phyloP scores from a whole-genome alignment of 30 jellyfish, hydroid and myxozoan genomes.

The Aurelia sp. region DNA sequence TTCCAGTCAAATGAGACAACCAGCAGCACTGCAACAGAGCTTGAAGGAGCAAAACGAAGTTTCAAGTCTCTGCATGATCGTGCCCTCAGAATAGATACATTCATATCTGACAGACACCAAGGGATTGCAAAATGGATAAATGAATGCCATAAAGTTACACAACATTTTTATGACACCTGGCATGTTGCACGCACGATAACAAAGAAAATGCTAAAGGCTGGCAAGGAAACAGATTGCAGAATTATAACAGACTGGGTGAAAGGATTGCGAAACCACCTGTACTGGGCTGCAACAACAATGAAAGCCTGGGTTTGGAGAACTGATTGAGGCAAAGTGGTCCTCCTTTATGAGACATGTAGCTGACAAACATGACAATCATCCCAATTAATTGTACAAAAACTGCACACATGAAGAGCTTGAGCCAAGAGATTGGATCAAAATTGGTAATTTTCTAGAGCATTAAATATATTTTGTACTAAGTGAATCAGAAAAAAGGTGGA shows the following conservation, averaged over 20 bases:
- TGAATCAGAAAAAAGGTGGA: too few relatives aligned
- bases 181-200: constrained; percentile 36
- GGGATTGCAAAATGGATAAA: constrained; percentile 43
- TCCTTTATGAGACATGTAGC: constrained; percentile 29
- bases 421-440: constrained; percentile 47
- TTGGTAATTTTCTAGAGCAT: constrained; percentile 19
- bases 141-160: constrained; percentile 4
- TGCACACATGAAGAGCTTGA: constrained; percentile 32
- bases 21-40: constrained; percentile 16
- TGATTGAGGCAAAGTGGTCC: constrained; percentile 42
- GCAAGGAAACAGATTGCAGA: constrained; percentile 6
- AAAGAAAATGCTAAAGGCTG: constrained; percentile 36
- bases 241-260: constrained; percentile 12
- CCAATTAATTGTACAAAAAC: constrained; percentile 15
- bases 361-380: constrained; percentile 29
- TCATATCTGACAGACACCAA: constrained; percentile 38
- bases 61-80: not conserved
- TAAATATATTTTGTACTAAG: too few relatives aligned
- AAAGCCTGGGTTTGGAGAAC: constrained; percentile 15
- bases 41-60: constrained; percentile 36
- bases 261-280: constrained; percentile 12
- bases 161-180: constrained; percentile 39
- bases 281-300: constrained; percentile 33
- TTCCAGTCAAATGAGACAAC: constrained; percentile 31
- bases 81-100: not conserved